Percentiles rank a stretch among this genome's conserved stretches.
Conservation (phyloP, 1,140 invertebrate species). For the Drosophila cardini region DNA sequence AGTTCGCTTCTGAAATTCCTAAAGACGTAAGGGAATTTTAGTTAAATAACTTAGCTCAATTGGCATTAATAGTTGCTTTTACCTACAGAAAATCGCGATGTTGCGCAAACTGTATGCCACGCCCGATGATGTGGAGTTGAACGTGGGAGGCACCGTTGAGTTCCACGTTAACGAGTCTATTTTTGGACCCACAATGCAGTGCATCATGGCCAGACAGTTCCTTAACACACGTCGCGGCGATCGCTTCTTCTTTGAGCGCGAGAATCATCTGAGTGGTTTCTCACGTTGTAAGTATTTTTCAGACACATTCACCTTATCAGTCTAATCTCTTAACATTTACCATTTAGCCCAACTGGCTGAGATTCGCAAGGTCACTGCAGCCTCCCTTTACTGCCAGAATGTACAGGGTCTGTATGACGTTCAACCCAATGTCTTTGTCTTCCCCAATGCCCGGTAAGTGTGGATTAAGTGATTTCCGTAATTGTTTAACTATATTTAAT, state of each 20-base stretch:
- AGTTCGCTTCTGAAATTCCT: constrained; percentile 90
- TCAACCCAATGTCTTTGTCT: constrained; percentile 89
- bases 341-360: constrained; percentile 91
- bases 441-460: constrained; percentile 70
- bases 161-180: constrained; percentile 89
- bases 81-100: constrained; percentile 64
- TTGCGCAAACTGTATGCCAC: constrained; percentile 66
- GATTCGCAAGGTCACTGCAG: constrained; percentile 92
- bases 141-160: constrained; percentile 93
- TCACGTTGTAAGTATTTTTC: constrained; percentile 87
- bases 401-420: constrained; percentile 89
- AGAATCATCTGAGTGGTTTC: constrained; percentile 88
- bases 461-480: not conserved
- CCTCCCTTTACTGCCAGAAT: constrained; percentile 95
- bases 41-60: not conserved
- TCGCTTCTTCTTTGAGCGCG: constrained; percentile 92
- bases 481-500: not conserved
- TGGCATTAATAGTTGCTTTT: not conserved
- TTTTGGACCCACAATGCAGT: constrained; percentile 95
- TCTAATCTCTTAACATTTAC: too few relatives aligned
- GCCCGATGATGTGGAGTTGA: constrained; percentile 94
- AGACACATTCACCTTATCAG: constrained; percentile 28
- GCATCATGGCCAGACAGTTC: constrained; percentile 95
- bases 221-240: constrained; percentile 92
- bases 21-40: constrained; percentile 86